phyloP scores from a whole-genome alignment of 2,113 vertebrate genomes.

The Mionectes macconnelli region DNA sequence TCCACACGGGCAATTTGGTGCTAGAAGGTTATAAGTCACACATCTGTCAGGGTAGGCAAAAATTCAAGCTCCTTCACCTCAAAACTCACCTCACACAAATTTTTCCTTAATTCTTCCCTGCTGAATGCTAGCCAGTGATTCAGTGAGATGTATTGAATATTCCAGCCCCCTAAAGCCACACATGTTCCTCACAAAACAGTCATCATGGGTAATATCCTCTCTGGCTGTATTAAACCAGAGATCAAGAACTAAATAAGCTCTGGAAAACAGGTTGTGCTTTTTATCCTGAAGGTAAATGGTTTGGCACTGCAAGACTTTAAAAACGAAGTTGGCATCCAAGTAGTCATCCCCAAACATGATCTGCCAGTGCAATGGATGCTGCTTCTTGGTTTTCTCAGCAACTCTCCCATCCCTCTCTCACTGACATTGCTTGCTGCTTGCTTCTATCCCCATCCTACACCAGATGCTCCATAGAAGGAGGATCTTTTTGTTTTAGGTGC shows the following conservation, averaged over 20 bases:
- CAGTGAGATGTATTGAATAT: not conserved
- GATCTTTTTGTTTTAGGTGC: accelerated
- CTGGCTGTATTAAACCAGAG: not conserved
- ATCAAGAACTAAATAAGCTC: not conserved
- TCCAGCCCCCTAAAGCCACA: not conserved
- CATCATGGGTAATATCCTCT: not conserved
- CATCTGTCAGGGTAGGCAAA: not conserved
- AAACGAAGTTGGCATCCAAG: not conserved
- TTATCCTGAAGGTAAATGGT: not conserved
- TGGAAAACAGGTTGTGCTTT: not conserved
- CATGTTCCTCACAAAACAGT: not conserved
- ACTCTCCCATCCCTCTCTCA: not conserved
- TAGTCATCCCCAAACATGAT: not conserved
- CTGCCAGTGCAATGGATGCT: accelerated
- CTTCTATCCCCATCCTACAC: not conserved
- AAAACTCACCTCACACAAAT: not conserved
- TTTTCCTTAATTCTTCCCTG: not conserved
- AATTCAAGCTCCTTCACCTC: not conserved
- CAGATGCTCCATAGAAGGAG: not conserved
- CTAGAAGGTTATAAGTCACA: not conserved
- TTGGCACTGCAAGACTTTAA: not conserved
- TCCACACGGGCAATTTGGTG: not conserved
- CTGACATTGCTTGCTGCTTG: not conserved
- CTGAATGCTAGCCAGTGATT: not conserved
- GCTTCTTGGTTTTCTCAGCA: not conserved